Evolutionary conservation across 2,797 vertebrate genomes (phyloP), one percentile per base, ranked within the genome.

Genomic region (Botia almorhae): DNA sequence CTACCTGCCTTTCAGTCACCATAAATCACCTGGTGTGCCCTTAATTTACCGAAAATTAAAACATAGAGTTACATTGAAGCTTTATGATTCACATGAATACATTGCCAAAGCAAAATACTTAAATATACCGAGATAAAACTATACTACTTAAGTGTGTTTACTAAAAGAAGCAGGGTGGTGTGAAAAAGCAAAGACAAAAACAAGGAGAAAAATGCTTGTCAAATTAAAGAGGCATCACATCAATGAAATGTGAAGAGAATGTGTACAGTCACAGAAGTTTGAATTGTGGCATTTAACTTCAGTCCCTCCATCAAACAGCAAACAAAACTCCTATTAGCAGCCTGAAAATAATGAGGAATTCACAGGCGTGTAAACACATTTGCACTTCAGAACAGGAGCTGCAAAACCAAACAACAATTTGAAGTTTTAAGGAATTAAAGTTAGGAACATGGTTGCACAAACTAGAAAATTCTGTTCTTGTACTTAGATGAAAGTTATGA

Each of bases 271-370:
- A 69, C 67, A 63, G 67, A 74, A 86, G 55, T 84, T 82, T 86
- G 50, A 78, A 81, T 75, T 81, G 73, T 75, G 77, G 58, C 76
- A 84, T 85, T 85, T 84, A 81, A 82, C 76, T 76, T 69, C 56
- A 51, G 72, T 65, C 58, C 67, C 76, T 74, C 65, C 69, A 71
- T 75, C 78, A 74, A 72, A 63, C 68, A 64, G 74, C 46, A 81
- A 74, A 82, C 74, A 78, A 74, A 74, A 75, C 64, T 80, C 51
- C 1, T 56, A 80, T 85, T 80, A 83, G 76, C 80, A 82, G 83
- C 70, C 65, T 16, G 67, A 79, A 81, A 84, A 83, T 76, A 83
- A 80, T 64, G 77, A 46, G 70, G 13, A 63, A 55, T 72, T 51
- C 13, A 48, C 78, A 86, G 79, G 67, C 26, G 71, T 73, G 74